phyloP scores from a whole-genome alignment of 2,888 invertebrate genomes.

The Leucophora obtusa region DNA sequence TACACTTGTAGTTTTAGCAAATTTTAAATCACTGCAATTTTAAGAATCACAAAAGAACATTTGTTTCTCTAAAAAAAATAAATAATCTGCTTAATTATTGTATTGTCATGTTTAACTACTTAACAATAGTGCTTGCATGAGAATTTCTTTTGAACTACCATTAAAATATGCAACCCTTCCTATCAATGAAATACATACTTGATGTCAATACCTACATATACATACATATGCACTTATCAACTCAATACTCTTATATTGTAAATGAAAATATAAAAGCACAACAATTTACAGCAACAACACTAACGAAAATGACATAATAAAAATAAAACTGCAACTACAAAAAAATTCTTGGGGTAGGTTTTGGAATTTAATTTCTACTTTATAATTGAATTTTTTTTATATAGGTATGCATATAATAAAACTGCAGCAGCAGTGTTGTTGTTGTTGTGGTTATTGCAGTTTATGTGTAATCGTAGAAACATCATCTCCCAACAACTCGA shows the following conservation, averaged over 20 bases:
- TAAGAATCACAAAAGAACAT: slow-evolving; percentile 1
- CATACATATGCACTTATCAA: slow-evolving; percentile 34
- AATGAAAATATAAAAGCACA: slow-evolving; percentile 23
- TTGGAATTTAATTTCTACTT: slow-evolving; percentile 55
- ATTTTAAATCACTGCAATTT: too few species aligned
- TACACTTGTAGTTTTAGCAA: too few species aligned
- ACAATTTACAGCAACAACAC: slow-evolving; percentile 33
- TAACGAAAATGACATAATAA: slow-evolving; percentile 41
- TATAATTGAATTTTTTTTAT: background rate
- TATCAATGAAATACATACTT: slow-evolving; percentile 50
- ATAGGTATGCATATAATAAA: background rate
- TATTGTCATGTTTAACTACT: slow-evolving; percentile 37
- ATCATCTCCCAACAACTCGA: slow-evolving; percentile 46
- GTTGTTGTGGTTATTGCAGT: slow-evolving; percentile 4
- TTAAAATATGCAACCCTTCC: slow-evolving; percentile 12
- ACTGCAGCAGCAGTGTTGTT: slow-evolving; percentile 26
- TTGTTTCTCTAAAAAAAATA: background rate
- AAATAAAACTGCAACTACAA: slow-evolving; percentile 49
- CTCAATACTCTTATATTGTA: slow-evolving; percentile 15
- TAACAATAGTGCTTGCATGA: background rate
- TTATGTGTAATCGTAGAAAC: slow-evolving; percentile 51
- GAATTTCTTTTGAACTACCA: background rate
- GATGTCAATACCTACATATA: background rate
- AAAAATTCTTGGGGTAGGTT: slow-evolving; percentile 64
- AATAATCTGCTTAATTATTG: slow-evolving; percentile 43